These are phyloP conservation scores for Dysmachus trigonus DNA, from an alignment of 2,888 invertebrate genomes.

Conservation along the genomic window DNA sequence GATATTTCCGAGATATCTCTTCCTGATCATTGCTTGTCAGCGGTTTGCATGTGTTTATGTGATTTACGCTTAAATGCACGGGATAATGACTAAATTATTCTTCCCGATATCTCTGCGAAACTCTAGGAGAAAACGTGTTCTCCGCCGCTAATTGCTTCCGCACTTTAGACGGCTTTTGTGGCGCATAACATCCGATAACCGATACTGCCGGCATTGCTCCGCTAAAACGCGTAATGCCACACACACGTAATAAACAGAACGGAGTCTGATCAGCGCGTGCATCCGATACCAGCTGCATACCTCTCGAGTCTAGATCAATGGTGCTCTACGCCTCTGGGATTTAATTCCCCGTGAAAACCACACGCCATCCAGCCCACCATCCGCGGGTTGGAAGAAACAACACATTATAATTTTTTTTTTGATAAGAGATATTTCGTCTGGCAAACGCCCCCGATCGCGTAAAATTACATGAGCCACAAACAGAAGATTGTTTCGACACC, in stretches of 20 bases:
- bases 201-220: background rate
- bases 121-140: background rate
- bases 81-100: background rate
- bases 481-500: background rate
- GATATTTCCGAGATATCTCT: background rate
- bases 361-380: background rate
- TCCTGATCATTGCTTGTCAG: background rate
- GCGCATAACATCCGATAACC: background rate
- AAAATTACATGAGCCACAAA: background rate
- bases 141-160: background rate
- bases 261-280: background rate
- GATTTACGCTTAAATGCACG: background rate
- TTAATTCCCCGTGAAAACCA: background rate
- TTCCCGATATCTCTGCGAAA: background rate
- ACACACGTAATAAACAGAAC: background rate
- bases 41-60: background rate
- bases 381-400: background rate
- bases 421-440: background rate
- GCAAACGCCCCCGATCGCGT: background rate
- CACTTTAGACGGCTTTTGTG: background rate
- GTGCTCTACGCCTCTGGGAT: background rate
- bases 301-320: background rate
- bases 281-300: background rate
- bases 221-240: background rate
- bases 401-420: background rate